A percentile compares a stretch with the other conserved stretches of the same genome.
Evolutionary conservation across 2,113 vertebrate species (phyloP).

Genomic region (Tragelaphus imberbis): DNA sequence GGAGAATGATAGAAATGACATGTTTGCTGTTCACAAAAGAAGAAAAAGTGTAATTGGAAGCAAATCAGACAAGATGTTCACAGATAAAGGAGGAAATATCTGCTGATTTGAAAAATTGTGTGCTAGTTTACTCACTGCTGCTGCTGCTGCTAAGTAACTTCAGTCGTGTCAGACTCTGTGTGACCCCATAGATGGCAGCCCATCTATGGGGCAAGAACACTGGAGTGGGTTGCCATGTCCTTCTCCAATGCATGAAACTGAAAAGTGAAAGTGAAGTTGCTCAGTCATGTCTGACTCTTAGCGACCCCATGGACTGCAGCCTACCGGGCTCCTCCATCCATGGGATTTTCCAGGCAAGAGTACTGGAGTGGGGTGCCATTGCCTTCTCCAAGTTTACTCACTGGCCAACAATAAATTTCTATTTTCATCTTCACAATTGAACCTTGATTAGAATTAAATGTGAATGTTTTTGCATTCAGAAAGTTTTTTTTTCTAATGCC

Average conservation of each 20-base stretch:
- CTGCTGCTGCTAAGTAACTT: not conserved
- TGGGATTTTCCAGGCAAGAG: too few relatives aligned
- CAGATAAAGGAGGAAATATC: constrained; percentile 36
- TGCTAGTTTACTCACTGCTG: constrained; percentile 42
- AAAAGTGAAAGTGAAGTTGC: too few relatives aligned
- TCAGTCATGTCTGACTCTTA: too few relatives aligned
- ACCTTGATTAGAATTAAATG: constrained; percentile 41
- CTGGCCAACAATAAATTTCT: constrained; percentile 39
- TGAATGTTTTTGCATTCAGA: constrained; percentile 1
- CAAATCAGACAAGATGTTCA: constrained; percentile 70
- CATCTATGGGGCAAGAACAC: too few relatives aligned
- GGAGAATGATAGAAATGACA: constrained; percentile 63
- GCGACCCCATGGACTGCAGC: too few relatives aligned
- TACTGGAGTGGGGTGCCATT: too few relatives aligned
- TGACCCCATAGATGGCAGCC: too few relatives aligned
- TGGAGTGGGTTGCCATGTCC: too few relatives aligned
- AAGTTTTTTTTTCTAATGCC: not conserved
- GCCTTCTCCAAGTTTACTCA: not conserved
- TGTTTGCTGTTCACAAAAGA: constrained; percentile 56
- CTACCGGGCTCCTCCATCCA: too few relatives aligned
- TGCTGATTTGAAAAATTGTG: constrained; percentile 30
- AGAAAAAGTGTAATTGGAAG: constrained; percentile 61
- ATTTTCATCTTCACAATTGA: constrained; percentile 30
- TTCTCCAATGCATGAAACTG: too few relatives aligned
- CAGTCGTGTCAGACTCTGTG: too few relatives aligned